These are phyloP conservation scores for Colistium nudipinnis DNA, from an alignment of 2,113 vertebrate species.

Conservation along the genomic window DNA sequence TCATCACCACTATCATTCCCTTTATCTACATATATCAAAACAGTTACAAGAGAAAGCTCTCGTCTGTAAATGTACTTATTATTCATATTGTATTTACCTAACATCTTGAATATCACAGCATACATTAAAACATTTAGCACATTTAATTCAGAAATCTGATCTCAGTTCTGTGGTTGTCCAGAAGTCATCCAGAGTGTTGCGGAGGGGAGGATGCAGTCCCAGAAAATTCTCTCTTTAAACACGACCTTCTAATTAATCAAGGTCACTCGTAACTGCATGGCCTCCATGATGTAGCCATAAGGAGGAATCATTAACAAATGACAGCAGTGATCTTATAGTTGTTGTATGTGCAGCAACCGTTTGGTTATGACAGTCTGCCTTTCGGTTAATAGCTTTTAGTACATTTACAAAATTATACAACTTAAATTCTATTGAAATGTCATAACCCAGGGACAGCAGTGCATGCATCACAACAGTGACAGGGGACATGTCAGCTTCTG, in stretches of 20 bases:
- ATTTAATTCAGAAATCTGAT: conserved; percentile 4
- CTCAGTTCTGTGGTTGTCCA: conserved; percentile 13
- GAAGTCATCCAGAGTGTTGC: background rate
- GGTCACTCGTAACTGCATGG: conserved; percentile 33
- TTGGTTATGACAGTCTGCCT: conserved; percentile 3
- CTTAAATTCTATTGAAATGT: too few relatives aligned
- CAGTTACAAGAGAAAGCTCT: background rate
- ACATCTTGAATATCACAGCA: background rate
- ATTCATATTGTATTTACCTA: background rate
- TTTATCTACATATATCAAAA: background rate
- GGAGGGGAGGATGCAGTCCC: conserved; percentile 21
- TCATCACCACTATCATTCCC: background rate
- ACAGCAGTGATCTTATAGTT: background rate
- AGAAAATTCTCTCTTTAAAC: conserved; percentile 20
- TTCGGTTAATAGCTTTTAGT: conserved; percentile 10
- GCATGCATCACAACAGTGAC: conserved; percentile 28
- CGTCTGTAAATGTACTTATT: background rate
- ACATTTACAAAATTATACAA: too few relatives aligned
- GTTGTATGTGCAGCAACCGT: background rate
- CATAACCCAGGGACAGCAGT: conserved; percentile 31
- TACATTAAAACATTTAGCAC: too few relatives aligned
- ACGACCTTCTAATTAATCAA: conserved; percentile 39
- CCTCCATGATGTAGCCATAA: conserved; percentile 38
- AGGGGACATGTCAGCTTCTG: conserved; percentile 27
- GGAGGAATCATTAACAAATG: conserved; percentile 1